These are phyloP conservation scores for Gymnopithys bicolor DNA, from an alignment of 2,797 vertebrate genomes.

Conservation along the genomic window DNA sequence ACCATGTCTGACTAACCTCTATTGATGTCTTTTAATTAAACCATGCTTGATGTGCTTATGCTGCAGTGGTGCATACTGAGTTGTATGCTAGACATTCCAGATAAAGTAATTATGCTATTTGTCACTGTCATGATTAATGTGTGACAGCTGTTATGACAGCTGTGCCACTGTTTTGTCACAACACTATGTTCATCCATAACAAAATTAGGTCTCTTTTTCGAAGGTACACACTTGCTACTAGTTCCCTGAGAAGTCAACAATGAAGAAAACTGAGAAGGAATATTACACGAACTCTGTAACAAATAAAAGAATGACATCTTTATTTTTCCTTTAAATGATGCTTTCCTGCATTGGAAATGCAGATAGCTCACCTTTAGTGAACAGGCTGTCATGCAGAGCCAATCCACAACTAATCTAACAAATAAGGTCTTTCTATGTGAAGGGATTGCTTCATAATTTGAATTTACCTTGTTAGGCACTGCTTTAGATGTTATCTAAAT, in stretches of 20 bases:
- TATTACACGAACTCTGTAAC: constrained; percentile 74
- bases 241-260: constrained; percentile 78
- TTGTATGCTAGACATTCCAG: constrained; percentile 79
- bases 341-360: constrained; percentile 64
- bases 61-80: constrained; percentile 73
- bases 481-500: constrained; percentile 77
- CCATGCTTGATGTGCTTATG: constrained; percentile 66
- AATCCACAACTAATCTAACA: constrained; percentile 73
- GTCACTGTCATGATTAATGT: constrained; percentile 87
- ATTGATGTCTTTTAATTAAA: constrained; percentile 82
- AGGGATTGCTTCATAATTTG: constrained; percentile 74
- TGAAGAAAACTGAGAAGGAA: constrained; percentile 75
- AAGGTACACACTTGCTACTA: constrained; percentile 70
- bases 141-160: constrained; percentile 86
- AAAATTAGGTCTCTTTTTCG: constrained; percentile 77
- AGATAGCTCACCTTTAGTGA: constrained; percentile 75
- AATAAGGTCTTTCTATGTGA: constrained; percentile 73
- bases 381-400: constrained; percentile 76
- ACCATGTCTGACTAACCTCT: constrained; percentile 78
- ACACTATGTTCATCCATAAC: constrained; percentile 81
- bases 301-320: constrained; percentile 76
- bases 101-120: constrained; percentile 85
- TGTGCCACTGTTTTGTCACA: constrained; percentile 84
- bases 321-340: constrained; percentile 73
- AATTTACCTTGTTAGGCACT: constrained; percentile 77